Evolutionary conservation across 2,797 vertebrate species (phyloP).

Genomic region (Carcharodon carcharias): DNA sequence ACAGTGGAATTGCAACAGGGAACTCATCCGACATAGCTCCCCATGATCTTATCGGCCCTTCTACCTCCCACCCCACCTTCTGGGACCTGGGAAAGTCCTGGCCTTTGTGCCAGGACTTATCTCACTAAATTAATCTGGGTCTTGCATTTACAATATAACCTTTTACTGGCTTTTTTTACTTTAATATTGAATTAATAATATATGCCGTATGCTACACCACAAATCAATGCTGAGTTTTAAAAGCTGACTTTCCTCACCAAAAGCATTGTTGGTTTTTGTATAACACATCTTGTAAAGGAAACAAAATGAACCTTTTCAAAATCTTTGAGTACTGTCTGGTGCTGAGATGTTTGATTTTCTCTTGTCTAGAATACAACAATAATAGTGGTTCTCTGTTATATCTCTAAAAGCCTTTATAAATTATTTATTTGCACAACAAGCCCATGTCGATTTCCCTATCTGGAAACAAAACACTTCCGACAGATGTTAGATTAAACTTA

Average conservation of each 20-base stretch:
- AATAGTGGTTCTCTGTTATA: background rate
- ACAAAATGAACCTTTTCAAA: background rate
- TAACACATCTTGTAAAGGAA: background rate
- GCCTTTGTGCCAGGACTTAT: too few relatives aligned
- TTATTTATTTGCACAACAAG: background rate
- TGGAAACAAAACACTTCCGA: background rate
- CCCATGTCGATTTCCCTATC: background rate
- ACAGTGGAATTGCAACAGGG: too few relatives aligned
- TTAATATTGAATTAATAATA: background rate
- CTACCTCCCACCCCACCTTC: too few relatives aligned
- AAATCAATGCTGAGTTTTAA: background rate
- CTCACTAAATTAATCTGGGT: background rate
- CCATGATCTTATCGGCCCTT: too few relatives aligned
- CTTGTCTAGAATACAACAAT: background rate
- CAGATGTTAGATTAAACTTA: background rate
- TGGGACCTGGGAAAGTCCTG: too few relatives aligned
- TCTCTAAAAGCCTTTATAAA: slow-evolving; percentile 20
- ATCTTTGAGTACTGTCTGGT: background rate
- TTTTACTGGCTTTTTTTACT: background rate
- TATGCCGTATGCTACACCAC: background rate
- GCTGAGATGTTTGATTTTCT: background rate
- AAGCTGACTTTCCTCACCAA: background rate
- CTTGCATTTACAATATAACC: background rate
- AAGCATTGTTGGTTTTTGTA: background rate
- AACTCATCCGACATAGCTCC: too few relatives aligned